Conservation (phyloP, 2,797 vertebrate species). For the Enteromius anoplus region DNA sequence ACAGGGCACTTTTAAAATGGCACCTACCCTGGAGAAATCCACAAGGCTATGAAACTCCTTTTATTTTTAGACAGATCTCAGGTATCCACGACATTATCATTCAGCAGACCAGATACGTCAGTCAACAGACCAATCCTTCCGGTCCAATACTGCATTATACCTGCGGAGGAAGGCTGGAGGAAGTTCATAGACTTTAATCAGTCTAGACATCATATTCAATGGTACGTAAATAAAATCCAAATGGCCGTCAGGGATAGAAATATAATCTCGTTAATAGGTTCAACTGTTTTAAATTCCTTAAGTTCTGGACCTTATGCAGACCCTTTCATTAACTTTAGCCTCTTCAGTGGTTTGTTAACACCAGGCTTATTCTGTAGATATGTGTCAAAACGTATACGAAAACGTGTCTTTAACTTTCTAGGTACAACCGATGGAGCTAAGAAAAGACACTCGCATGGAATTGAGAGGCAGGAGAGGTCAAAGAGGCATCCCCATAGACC, state of each 20-base stretch:
- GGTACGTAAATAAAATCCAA: neutral
- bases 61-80: conserved; percentile 33
- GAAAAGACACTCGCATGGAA: conserved; percentile 45
- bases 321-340: conserved; percentile 68
- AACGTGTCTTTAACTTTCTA: conserved; percentile 58
- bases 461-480: conserved; percentile 20
- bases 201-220: neutral
- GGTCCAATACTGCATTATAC: neutral
- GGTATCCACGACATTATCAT: conserved; percentile 17
- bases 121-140: conserved; percentile 16
- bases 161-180: neutral
- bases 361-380: conserved; percentile 67
- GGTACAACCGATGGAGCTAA: conserved; percentile 59
- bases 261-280: neutral
- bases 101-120: conserved; percentile 13
- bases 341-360: conserved; percentile 75
- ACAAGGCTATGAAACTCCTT: conserved; percentile 17
- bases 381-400: conserved; percentile 56
- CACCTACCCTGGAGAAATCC: conserved; percentile 36
- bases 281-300: neutral
- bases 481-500: conserved; percentile 2
- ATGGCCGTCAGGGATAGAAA: neutral
- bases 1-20: conserved; percentile 34
- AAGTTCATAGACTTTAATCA: neutral
- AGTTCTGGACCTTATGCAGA: neutral